Conservation (phyloP, 2,888 invertebrate genomes). For the Dolichopus griseipennis region DNA sequence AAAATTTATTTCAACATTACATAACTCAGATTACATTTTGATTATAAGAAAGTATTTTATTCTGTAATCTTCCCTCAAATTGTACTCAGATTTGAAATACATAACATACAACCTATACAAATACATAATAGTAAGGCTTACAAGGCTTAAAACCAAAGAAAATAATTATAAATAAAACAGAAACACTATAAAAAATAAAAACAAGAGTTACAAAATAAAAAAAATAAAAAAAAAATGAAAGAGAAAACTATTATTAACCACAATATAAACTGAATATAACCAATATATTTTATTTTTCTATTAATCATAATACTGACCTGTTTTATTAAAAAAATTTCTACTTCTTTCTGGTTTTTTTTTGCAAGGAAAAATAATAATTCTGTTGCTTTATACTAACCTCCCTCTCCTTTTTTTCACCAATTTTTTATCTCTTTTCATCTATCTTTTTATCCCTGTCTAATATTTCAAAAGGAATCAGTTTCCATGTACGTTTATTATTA, state of each 20-base stretch:
- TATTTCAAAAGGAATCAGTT: too few species aligned
- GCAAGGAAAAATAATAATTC: too few species aligned
- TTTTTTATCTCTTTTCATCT: too few species aligned
- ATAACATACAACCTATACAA: too few species aligned
- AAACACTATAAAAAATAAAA: background rate
- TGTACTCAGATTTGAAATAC: background rate
- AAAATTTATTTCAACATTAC: background rate
- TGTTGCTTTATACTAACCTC: too few species aligned
- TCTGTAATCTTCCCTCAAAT: conserved; percentile 1
- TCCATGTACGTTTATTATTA: too few species aligned
- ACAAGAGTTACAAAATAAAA: background rate
- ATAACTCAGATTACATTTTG: background rate
- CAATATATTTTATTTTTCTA: background rate
- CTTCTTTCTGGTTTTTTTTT: too few species aligned
- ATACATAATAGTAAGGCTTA: too few species aligned
- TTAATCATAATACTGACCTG: background rate
- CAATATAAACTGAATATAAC: background rate
- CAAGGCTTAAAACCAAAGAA: background rate
- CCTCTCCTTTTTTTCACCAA: too few species aligned
- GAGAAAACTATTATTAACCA: background rate
- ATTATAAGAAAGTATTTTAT: background rate
- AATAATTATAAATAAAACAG: background rate
- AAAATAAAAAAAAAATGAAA: too few species aligned
- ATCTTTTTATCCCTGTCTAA: too few species aligned
- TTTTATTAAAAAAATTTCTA: background rate